phyloP scores from a whole-genome alignment of 1,140 invertebrate species.

The Chionoecetes opilio region DNA sequence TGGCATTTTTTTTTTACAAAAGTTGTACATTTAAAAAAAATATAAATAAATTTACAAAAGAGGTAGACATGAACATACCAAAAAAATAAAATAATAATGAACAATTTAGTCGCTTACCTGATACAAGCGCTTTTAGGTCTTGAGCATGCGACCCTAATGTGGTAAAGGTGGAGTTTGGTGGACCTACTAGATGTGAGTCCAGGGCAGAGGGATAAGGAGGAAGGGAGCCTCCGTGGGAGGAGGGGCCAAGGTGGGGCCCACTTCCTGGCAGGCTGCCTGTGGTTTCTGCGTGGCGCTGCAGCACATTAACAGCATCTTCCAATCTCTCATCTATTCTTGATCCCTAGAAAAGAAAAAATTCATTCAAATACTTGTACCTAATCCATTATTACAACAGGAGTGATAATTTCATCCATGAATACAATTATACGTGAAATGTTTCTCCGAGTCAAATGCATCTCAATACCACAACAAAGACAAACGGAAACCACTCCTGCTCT shows the following conservation, averaged over 20 bases:
- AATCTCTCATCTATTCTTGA: slow-evolving; percentile 96
- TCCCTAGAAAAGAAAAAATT: slow-evolving; percentile 86
- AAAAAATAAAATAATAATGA: too few relatives aligned
- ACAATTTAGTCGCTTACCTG: too few relatives aligned
- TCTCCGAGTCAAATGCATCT: not conserved
- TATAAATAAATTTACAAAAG: too few relatives aligned
- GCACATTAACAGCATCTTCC: slow-evolving; percentile 97
- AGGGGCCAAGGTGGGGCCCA: slow-evolving; percentile 59
- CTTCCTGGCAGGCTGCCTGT: slow-evolving; percentile 64
- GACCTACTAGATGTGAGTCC: slow-evolving; percentile 75
- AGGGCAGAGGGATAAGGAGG: slow-evolving; percentile 73
- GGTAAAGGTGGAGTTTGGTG: slow-evolving; percentile 76
- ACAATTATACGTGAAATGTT: too few relatives aligned
- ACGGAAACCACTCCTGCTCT: slow-evolving; percentile 52
- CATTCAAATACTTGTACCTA: not conserved
- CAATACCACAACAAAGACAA: not conserved
- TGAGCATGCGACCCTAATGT: slow-evolving; percentile 78
- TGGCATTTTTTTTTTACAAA: too few relatives aligned
- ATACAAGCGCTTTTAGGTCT: slow-evolving; percentile 76
- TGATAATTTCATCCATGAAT: not conserved
- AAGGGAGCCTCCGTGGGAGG: slow-evolving; percentile 70
- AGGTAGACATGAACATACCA: too few relatives aligned
- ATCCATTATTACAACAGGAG: not conserved
- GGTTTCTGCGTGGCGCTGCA: slow-evolving; percentile 94
- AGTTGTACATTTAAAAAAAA: too few relatives aligned